Evolutionary conservation across 2,113 vertebrate species (phyloP), one percentile per base, ranked within the genome.

Genomic region (Ardeotis arabs): DNA sequence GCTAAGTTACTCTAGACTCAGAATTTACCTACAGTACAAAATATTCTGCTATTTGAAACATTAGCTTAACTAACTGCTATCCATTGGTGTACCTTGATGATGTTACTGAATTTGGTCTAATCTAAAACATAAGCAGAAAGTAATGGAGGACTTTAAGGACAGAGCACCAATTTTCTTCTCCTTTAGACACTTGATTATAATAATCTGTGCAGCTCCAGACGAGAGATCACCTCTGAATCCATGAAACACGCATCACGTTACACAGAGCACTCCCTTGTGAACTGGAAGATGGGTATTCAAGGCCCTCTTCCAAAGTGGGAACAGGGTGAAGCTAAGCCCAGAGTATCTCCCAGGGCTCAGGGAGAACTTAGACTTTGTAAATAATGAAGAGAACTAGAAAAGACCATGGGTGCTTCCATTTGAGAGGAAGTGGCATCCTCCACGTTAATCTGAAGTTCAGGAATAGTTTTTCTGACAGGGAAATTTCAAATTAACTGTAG

Each of bases 401-500:
- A 76, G 13, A 72, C 5, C 4, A n/a, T 0, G 2, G 5, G 4
- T 1, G 4, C 14, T 58, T 70, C 33, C 14, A 33, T 76, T 52
- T 62, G 22, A 58, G 29, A 63, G 22, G 22, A 39, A 20, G 17
- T n/a, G 10, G 28, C 7, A 22, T 44, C 20, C 16, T 59, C 25
- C 5, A 18, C 1, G 1, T 67, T 37, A 45, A 67, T 62, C 19
- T 1, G 2, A 81, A 72, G 9, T 41, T 90, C 50, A 56, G 27
- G 8, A 59, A 64, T 77, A 14, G 0, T 31, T 66, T 82, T 86
- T 58, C 39, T 76, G 52, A 4, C 13, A 60, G 11, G 10, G 25
- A 75, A n/a, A n/a, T 72, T 73, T 62, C 35, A 41, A 52, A 45
- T 33, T 37, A 60, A 39, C 24, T 44, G 6, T 45, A 50, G 24